Evolutionary conservation across 2,888 invertebrate species (phyloP).

Genomic region (Trimorus sp.): DNA sequence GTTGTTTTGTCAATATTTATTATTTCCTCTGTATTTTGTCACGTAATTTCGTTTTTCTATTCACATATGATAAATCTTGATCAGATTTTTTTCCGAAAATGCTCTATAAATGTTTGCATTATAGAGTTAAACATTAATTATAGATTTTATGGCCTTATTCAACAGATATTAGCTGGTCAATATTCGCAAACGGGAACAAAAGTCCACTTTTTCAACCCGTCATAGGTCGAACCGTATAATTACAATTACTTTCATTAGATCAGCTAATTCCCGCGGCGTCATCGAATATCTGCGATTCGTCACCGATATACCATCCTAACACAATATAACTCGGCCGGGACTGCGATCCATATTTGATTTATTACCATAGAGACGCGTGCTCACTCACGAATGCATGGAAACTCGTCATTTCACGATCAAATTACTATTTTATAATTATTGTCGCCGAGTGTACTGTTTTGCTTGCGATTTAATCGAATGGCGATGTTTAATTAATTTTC

Average conservation of each 20-base stretch:
- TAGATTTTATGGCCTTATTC: too few species aligned
- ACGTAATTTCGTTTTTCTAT: too few species aligned
- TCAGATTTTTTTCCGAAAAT: too few species aligned
- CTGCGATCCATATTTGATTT: constrained; percentile 45
- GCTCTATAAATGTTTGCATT: too few species aligned
- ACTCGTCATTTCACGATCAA: constrained; percentile 26
- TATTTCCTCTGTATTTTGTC: too few species aligned
- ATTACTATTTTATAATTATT: constrained; percentile 17
- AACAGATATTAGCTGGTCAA: too few species aligned
- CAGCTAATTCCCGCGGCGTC: not conserved
- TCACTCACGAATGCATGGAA: constrained; percentile 42
- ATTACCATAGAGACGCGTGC: constrained; percentile 35
- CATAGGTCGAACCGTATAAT: not conserved
- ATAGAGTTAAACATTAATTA: too few species aligned
- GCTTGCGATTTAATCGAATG: not conserved
- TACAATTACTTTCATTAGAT: constrained; percentile 15
- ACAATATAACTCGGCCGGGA: constrained; percentile 21
- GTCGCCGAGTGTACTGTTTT: not conserved
- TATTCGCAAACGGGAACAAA: too few species aligned
- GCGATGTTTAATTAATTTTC: not conserved
- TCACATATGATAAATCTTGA: too few species aligned
- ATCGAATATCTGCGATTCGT: constrained; percentile 25
- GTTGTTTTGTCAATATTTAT: too few species aligned
- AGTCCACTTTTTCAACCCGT: too few species aligned
- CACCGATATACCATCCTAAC: constrained; percentile 13